A percentile compares a stretch with the other conserved stretches of the same genome.
These are phyloP conservation scores for Plagiodera versicolora DNA, from an alignment of 2,888 invertebrate species.

Conservation along the genomic window DNA sequence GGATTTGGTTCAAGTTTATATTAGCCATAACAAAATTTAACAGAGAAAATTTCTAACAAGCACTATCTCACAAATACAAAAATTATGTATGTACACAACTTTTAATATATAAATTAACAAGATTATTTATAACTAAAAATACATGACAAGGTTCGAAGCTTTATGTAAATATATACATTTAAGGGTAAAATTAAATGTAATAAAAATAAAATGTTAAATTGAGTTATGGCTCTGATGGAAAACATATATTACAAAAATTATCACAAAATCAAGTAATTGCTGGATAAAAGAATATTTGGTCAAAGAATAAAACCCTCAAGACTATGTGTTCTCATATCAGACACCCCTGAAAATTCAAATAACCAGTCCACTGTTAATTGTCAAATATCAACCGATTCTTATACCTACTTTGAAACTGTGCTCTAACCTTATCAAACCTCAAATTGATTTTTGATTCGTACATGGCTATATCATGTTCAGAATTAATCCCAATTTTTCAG, in stretches of 20 bases:
- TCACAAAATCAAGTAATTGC: slow-evolving; percentile 36
- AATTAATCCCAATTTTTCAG: no score
- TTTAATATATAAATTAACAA: slow-evolving; percentile 29
- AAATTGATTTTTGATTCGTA: no score
- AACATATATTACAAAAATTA: slow-evolving; percentile 36
- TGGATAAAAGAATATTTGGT: slow-evolving; percentile 4
- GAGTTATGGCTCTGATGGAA: slow-evolving; percentile 39
- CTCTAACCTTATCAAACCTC: no score
- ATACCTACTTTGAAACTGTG: no score
- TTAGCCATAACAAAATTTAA: slow-evolving; percentile 44
- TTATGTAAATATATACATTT: slow-evolving; percentile 30
- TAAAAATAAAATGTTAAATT: slow-evolving; percentile 38
- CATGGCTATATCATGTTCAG: no score
- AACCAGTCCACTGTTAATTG: no score
- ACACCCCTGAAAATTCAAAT: neutral
- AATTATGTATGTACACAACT: slow-evolving; percentile 29
- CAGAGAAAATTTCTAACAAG: slow-evolving; percentile 26
- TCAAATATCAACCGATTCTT: no score
- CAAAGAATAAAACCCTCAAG: neutral
- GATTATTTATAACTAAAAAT: slow-evolving; percentile 24
- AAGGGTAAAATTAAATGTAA: slow-evolving; percentile 22
- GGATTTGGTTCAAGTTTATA: slow-evolving; percentile 29
- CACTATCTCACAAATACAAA: slow-evolving; percentile 19
- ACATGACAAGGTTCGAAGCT: slow-evolving; percentile 21
- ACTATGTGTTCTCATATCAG: neutral